phyloP scores from a whole-genome alignment of 2,113 vertebrate species.

The Gymnocephalus cernua region DNA sequence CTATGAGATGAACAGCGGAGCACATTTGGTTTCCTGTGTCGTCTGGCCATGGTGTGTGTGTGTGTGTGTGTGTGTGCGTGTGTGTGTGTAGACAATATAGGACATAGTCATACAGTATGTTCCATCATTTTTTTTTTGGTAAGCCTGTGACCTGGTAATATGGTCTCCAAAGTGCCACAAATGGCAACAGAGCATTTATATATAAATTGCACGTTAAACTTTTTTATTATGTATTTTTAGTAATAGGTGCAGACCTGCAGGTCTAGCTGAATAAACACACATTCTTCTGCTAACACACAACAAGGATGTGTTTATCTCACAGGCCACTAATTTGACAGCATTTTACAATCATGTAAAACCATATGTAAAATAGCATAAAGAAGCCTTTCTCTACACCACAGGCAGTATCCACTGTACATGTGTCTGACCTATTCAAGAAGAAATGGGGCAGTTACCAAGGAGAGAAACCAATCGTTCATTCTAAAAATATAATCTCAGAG shows the following conservation, averaged over 20 bases:
- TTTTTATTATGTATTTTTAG: too few relatives aligned
- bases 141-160: too few relatives aligned
- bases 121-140: too few relatives aligned
- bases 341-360: neutral
- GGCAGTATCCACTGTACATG: slow-evolving; percentile 20
- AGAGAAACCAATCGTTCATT: slow-evolving; percentile 52
- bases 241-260: neutral
- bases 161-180: too few relatives aligned
- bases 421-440: slow-evolving; percentile 48
- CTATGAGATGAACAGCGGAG: slow-evolving; percentile 49
- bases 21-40: too few relatives aligned
- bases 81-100: too few relatives aligned
- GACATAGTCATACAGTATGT: too few relatives aligned
- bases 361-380: neutral
- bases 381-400: slow-evolving; percentile 1
- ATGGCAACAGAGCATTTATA: too few relatives aligned
- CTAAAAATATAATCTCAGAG: slow-evolving; percentile 59
- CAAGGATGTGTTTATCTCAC: neutral
- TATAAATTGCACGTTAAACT: too few relatives aligned
- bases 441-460: slow-evolving; percentile 59
- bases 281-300: neutral
- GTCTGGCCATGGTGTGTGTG: too few relatives aligned
- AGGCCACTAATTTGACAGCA: neutral
- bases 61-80: too few relatives aligned
- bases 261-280: slow-evolving; percentile 24